A percentile compares a stretch with the other conserved stretches of the same genome.
These are phyloP conservation scores for Halcyon smyrnensis DNA, from an alignment of 2,797 vertebrate species.

Conservation along the genomic window DNA sequence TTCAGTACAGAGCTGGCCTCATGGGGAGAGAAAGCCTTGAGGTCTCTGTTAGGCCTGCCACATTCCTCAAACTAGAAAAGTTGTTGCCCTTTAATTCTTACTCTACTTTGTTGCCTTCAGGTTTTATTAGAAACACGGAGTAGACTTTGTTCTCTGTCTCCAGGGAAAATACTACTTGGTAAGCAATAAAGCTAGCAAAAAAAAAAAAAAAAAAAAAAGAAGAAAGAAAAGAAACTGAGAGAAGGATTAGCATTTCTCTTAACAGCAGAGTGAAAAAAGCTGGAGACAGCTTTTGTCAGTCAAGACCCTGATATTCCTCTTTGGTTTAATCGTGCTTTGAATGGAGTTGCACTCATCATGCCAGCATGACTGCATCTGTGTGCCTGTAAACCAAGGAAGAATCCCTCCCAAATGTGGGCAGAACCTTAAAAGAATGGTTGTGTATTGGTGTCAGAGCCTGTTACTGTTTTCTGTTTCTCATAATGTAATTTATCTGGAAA, in stretches of 20 bases:
- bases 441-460: neutral
- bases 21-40: neutral
- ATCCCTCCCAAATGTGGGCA: neutral
- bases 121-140: neutral
- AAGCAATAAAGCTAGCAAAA: neutral
- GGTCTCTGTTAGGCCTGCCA: neutral
- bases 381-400: neutral
- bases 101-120: neutral
- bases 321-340: neutral
- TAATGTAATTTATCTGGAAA: neutral
- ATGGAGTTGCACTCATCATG: neutral
- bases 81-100: slow-evolving; percentile 28
- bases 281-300: neutral
- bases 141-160: slow-evolving; percentile 12
- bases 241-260: slow-evolving; percentile 26
- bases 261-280: slow-evolving; percentile 17
- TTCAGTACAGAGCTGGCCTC: neutral
- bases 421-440: neutral
- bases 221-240: neutral
- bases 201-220: neutral
- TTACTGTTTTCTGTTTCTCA: neutral
- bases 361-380: fast-evolving
- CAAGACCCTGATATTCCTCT: neutral
- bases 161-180: neutral
- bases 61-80: neutral